Conservation (phyloP, 1,140 invertebrate genomes). For the Olivierus martensii region DNA sequence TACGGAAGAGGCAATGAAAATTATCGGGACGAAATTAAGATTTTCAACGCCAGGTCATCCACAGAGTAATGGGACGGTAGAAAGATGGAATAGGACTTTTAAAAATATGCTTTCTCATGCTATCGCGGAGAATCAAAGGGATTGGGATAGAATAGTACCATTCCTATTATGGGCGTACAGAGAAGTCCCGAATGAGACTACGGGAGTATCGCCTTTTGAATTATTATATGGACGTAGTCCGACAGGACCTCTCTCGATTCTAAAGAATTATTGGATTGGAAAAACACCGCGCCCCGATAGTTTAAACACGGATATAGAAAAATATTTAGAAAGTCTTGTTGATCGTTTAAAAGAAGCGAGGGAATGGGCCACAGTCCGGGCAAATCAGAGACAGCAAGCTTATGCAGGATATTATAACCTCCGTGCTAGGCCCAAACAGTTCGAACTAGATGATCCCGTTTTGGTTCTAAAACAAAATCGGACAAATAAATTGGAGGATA, state of each 20-base stretch:
- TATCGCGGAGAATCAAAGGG: not conserved
- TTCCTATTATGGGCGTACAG: not conserved
- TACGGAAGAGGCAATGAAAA: not conserved
- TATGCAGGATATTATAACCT: not conserved
- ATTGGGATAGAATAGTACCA: not conserved
- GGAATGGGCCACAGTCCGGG: not conserved
- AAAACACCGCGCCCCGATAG: not conserved
- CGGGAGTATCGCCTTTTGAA: not conserved
- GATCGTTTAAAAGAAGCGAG: not conserved
- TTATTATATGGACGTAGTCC: conserved; percentile 1
- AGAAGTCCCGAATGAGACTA: not conserved
- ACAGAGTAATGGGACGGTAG: not conserved
- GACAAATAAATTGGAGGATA: too few species aligned
- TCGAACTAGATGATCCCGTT: not conserved
- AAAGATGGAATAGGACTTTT: not conserved
- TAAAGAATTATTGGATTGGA: too few species aligned
- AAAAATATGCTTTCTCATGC: not conserved
- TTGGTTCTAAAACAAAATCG: too few species aligned
- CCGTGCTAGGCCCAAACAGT: not conserved
- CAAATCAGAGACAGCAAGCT: not conserved
- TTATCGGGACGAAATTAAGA: not conserved
- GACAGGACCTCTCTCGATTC: not conserved
- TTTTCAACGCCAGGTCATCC: not conserved
- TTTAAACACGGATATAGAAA: not conserved
- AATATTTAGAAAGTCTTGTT: not conserved